Conservation (phyloP, 2,113 vertebrate genomes). For the Heliornis fulica region DNA sequence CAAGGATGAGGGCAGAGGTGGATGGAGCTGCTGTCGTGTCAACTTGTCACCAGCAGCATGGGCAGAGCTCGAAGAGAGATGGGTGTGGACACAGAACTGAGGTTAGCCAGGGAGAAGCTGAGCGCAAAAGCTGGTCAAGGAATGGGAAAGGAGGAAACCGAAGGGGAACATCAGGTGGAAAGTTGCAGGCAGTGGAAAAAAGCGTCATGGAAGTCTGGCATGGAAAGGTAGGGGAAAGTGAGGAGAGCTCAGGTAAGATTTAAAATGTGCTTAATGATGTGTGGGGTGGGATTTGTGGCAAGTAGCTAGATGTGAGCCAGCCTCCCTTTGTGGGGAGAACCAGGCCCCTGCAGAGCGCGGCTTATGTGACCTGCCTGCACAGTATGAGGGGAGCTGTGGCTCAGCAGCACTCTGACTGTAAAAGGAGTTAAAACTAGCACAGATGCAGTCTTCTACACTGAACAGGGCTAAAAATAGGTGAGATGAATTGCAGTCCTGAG, state of each 20-base stretch:
- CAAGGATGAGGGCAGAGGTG: neutral
- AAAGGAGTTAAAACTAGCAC: neutral
- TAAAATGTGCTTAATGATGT: neutral
- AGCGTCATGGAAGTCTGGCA: neutral
- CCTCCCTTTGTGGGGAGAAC: neutral
- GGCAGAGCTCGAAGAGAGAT: accelerated
- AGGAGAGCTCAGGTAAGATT: neutral
- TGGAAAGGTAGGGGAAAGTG: neutral
- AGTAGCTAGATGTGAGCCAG: neutral
- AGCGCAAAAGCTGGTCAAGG: neutral
- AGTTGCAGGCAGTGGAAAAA: neutral
- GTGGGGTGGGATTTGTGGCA: neutral
- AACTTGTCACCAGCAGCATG: neutral
- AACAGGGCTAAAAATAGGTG: constrained; percentile 27
- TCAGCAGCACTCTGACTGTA: neutral
- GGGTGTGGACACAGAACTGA: neutral
- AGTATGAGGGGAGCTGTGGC: neutral
- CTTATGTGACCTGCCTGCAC: neutral
- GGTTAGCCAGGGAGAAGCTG: neutral
- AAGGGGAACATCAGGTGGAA: neutral
- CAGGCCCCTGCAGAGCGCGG: neutral
- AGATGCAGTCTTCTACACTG: neutral
- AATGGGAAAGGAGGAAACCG: neutral
- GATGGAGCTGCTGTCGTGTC: neutral
- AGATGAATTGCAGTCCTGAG: neutral